phyloP scores from a whole-genome alignment of 2,113 vertebrate genomes.

The Sander vitreus region DNA sequence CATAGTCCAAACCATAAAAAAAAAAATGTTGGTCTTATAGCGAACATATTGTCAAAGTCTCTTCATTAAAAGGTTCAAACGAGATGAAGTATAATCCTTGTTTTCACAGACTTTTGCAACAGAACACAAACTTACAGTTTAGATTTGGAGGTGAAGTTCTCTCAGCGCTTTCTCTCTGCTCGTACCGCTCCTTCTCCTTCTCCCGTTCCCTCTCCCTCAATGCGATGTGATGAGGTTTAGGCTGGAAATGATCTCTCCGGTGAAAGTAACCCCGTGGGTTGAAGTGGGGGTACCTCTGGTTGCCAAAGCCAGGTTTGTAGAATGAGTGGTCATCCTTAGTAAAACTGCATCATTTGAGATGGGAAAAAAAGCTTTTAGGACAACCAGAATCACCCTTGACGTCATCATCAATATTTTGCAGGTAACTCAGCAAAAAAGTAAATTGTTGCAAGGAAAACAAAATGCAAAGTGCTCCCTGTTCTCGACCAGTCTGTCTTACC shows the following conservation, averaged over 20 bases:
- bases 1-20: not conserved
- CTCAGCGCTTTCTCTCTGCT: constrained; percentile 34
- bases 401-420: not conserved
- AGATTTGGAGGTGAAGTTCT: constrained; percentile 31
- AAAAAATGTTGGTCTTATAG: not conserved
- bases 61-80: not conserved
- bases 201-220: constrained; percentile 38
- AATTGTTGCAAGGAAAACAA: not conserved
- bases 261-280: not conserved
- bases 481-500: constrained; percentile 50
- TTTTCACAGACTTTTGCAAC: not conserved
- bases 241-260: constrained; percentile 15
- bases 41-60: not conserved
- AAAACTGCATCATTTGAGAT: constrained; percentile 49
- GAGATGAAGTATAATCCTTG: not conserved
- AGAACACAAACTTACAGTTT: constrained; percentile 37
- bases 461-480: not conserved
- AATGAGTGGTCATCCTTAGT: constrained; percentile 58
- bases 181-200: constrained; percentile 28
- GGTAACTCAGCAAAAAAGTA: not conserved
- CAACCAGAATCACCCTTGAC: not conserved
- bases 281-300: constrained; percentile 55
- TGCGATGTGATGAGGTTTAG: constrained; percentile 34
- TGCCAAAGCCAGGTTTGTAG: constrained; percentile 54
- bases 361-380: not conserved